Evolutionary conservation across 2,888 invertebrate species (phyloP), one percentile per base, ranked within the genome.

Genomic region (Erannis defoliaria): DNA sequence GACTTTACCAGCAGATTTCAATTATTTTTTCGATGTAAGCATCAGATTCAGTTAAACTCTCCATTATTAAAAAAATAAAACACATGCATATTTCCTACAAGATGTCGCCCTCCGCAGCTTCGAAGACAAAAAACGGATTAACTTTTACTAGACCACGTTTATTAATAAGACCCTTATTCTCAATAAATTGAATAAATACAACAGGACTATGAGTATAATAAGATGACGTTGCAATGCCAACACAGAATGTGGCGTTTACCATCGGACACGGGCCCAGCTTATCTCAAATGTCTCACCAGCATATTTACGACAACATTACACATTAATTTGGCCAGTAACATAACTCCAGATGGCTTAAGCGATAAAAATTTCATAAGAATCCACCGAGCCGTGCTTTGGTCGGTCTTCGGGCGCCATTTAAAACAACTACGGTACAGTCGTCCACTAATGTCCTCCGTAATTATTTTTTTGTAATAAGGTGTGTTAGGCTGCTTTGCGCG

Each of bases 281-380:
- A n/a, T n/a, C n/a, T n/a, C 6, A 37, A 19, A 40, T 19, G 18
- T 40, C 9, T 18, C 40, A 12, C 12, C 9, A 19, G 19, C 4
- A 9, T 40, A 12, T 19, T 10, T 12, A 19, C 18, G 38, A 18
- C 14, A 45, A 26, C 18, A 51, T 58, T 51, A 43, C 37, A 35
- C 37, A 53, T 50, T 55, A 54, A 60, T 55, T 55, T 49, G 26
- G 37, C 37, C 43, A 26, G 43, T 21, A 50, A 50, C 55, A 37
- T 49, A 48, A 49, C 48, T 54, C 54, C 48, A 48, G 21, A 10
- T 26, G 19, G 45, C 55, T 61, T 55, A 51, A 51, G 56, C 46
- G 46, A 62, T 62, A 62, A 62, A 56, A 62, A 56, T 62, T 50
- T 56, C 51, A 33, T 56, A 56, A 56, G 55, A 56, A 62, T 62